Evolutionary conservation across 2,113 vertebrate genomes (phyloP), one percentile per base, ranked within the genome.

Genomic region (Vanacampus margaritifer): DNA sequence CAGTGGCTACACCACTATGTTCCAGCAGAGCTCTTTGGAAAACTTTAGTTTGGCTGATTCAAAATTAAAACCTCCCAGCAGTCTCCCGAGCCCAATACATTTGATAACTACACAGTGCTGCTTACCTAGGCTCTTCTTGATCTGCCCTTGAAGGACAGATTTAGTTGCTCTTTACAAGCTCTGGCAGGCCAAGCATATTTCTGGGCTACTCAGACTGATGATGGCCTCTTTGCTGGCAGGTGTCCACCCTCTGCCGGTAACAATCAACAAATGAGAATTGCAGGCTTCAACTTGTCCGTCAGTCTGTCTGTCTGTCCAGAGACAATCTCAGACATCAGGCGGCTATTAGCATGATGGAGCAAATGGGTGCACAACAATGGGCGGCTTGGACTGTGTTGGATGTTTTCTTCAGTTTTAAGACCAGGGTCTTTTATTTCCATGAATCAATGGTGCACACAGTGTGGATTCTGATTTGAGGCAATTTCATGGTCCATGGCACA

Each of bases 231-330:
- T 77, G 64, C 69, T 91, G 90, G 88, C 89, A 84, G 79, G 80
- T 86, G 80, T 87, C 87, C 84, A 85, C 80, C 78, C 80, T 86
- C 72, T 85, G 75, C 83, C 79, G 68, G 87, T 83, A 89, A 84
- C 86, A 91, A 91, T 90, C 90, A 90, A 82, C 84, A 89, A 87
- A 90, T 89, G 79, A 87, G 79, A 87, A 83, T 83, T 72, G 39
- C 65, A 71, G 76, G 78, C 73, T 82, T 78, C 61, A 73, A 72
- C 74, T 81, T 39, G 65, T 57, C 74, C 8, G 67, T 76, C 66
- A 85, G 57, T 66, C 68, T 68, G 67, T 67, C 65, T 70, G 43
- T 68, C 21, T 79, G 24, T 72, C 64, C 62, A 67, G 5, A 41
- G 61, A 10, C 70, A 71, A 66, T 73, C 50, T 28, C 67, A 73